Evolutionary conservation across 53 echinoderm and acorn worm genomes (phyloP).

Genomic region (Echinometra lucunter): DNA sequence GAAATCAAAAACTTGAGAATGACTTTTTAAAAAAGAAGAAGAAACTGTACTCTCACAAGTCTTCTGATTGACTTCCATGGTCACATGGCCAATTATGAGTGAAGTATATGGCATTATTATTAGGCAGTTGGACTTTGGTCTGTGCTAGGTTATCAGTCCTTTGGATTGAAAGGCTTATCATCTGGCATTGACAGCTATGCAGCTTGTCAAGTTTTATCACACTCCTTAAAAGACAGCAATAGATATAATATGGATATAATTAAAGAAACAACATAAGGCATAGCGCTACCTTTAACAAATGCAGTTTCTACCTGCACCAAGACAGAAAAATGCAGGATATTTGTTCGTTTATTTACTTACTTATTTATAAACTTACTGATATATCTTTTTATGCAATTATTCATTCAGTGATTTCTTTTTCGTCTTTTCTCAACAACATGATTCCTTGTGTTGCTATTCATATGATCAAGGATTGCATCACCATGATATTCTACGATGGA

Average conservation of each 20-base stretch:
- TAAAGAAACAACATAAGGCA: neutral
- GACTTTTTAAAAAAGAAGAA: neutral
- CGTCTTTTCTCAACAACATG: too few relatives aligned
- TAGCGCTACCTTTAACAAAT: neutral
- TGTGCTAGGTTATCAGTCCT: neutral
- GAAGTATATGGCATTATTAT: neutral
- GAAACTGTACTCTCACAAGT: neutral
- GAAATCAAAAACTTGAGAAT: neutral
- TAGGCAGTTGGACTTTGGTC: conserved; percentile 15
- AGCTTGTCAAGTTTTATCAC: neutral
- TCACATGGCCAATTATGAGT: neutral
- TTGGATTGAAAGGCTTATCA: neutral
- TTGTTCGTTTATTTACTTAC: too few relatives aligned
- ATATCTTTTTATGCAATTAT: too few relatives aligned
- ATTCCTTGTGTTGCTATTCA: too few relatives aligned
- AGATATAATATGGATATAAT: neutral
- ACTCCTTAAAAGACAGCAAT: neutral
- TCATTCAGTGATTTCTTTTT: too few relatives aligned
- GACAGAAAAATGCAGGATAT: neutral
- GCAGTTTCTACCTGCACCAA: neutral
- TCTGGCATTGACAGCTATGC: neutral
- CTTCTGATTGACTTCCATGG: neutral
- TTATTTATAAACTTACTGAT: too few relatives aligned
- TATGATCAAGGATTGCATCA: too few relatives aligned
- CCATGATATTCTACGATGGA: too few relatives aligned